Evolutionary conservation across 2,888 invertebrate species (phyloP).

Genomic region (Neoascia interrupta): DNA sequence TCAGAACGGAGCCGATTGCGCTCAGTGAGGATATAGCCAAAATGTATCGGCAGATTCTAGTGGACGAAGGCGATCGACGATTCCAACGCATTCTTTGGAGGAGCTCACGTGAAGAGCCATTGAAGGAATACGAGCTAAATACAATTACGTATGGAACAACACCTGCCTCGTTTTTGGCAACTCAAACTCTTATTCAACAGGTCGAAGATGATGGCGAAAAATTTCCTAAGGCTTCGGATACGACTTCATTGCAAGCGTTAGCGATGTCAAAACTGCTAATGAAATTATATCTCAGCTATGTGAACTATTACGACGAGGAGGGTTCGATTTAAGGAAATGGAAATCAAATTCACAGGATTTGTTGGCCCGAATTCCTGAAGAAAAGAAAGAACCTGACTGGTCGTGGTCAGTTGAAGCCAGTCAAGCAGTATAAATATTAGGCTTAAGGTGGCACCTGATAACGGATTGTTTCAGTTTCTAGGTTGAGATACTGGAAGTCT

Average conservation of each 20-base stretch:
- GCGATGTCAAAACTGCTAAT: not conserved
- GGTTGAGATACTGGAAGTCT: not conserved
- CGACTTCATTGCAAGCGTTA: not conserved
- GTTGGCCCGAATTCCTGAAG: not conserved
- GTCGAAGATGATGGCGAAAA: not conserved
- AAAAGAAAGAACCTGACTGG: not conserved
- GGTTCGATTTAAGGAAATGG: not conserved
- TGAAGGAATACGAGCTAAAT: not conserved
- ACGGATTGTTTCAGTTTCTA: not conserved
- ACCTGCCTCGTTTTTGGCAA: not conserved
- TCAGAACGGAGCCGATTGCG: conserved; percentile 36
- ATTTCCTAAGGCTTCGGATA: not conserved
- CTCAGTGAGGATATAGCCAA: conserved; percentile 57
- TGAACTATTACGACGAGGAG: not conserved
- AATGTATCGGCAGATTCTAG: conserved; percentile 57
- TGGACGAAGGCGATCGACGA: conserved; percentile 6
- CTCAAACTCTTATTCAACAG: not conserved
- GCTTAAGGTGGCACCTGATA: not conserved
- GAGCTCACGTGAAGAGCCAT: not conserved
- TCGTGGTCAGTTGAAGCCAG: not conserved
- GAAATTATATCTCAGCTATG: not conserved
- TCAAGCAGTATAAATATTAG: not conserved
- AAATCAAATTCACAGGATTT: not conserved
- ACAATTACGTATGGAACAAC: not conserved
- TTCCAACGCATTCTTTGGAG: not conserved